A percentile compares a stretch with the other conserved stretches of the same genome.
Conservation (phyloP, 1,140 invertebrate genomes). For the Drosophila gunungcola region DNA sequence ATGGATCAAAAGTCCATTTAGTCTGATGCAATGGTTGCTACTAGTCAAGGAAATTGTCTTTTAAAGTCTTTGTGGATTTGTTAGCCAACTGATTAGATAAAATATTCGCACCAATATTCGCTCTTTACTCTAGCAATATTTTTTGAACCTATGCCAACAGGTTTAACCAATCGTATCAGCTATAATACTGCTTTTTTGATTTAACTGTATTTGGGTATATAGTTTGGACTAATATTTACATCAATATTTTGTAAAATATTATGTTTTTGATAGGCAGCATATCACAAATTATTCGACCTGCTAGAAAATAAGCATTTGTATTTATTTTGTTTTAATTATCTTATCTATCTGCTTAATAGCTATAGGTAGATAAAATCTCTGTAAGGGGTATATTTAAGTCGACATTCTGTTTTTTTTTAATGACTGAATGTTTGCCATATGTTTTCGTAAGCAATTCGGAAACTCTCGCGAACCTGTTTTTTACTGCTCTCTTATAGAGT, state of each 20-base stretch:
- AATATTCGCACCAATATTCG: background rate
- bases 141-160: conserved; percentile 14
- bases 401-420: background rate
- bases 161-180: background rate
- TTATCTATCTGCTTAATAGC: too few species aligned
- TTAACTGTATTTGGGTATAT: background rate
- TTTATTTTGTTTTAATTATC: too few species aligned
- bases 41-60: conserved; percentile 4
- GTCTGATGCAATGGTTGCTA: conserved; percentile 15
- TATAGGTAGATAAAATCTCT: too few species aligned
- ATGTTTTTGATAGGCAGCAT: too few species aligned
- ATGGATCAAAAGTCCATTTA: too few species aligned
- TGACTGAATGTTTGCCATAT: conserved; percentile 18
- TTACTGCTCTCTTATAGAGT: background rate
- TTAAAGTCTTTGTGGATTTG: background rate
- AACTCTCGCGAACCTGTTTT: conserved; percentile 16
- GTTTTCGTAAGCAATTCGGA: conserved; percentile 6
- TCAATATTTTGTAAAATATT: too few species aligned
- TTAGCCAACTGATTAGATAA: conserved; percentile 1
- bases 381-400: background rate
- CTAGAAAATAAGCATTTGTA: too few species aligned
- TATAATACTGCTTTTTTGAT: background rate
- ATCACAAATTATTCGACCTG: too few species aligned
- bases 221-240: background rate
- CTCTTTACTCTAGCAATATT: background rate